Conservation (phyloP, 1,140 invertebrate genomes). For the Drosophila hydei region DNA sequence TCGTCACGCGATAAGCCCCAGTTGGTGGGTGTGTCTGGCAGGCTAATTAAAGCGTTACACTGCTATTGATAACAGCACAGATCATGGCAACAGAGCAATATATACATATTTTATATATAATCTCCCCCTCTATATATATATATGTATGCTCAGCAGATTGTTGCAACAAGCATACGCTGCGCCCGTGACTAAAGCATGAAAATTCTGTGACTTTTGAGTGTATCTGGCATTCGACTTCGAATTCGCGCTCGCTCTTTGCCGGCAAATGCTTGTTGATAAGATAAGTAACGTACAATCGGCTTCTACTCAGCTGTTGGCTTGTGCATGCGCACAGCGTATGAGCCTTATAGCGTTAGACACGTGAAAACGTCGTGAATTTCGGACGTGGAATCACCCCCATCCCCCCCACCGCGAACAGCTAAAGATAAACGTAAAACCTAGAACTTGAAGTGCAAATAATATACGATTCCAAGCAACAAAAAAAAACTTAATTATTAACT, state of each 20-base stretch:
- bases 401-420: slow-evolving; percentile 6
- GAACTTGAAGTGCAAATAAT: neutral
- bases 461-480: slow-evolving; percentile 21
- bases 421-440: slow-evolving; percentile 12
- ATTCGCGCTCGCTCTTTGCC: neutral
- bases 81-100: slow-evolving; percentile 9
- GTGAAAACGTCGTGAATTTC: slow-evolving; percentile 60
- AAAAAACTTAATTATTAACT: slow-evolving; percentile 4
- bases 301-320: slow-evolving; percentile 23
- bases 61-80: neutral
- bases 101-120: slow-evolving; percentile 2
- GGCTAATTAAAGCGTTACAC: slow-evolving; percentile 30
- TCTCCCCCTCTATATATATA: neutral
- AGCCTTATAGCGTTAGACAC: slow-evolving; percentile 40
- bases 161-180: slow-evolving; percentile 16
- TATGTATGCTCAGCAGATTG: slow-evolving; percentile 4
- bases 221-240: neutral
- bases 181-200: slow-evolving; percentile 40
- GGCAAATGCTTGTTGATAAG: slow-evolving; percentile 30
- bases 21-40: slow-evolving; percentile 44
- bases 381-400: slow-evolving; percentile 27
- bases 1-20: slow-evolving; percentile 30
- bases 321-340: slow-evolving; percentile 60
- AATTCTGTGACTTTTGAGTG: slow-evolving; percentile 9
- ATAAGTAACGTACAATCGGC: slow-evolving; percentile 23